Base-by-base conservation (phyloP, 1,140 invertebrate genomes). In the Theocolax elegans region DNA sequence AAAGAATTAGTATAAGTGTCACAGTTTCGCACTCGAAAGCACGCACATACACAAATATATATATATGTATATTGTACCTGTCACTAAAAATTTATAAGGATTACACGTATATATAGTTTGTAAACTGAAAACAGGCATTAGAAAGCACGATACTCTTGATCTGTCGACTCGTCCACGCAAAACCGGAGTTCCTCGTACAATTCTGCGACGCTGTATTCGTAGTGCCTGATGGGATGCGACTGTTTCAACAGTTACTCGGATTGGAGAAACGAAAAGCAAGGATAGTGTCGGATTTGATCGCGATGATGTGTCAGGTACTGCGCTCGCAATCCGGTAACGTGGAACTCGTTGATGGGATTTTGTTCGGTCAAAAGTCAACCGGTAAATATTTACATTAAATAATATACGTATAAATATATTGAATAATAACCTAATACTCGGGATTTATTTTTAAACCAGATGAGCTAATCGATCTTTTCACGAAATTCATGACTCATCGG, bases 171-270 rank as follows among this genome's bases (percentile, higher is more conserved):
- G 89, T 93, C 60, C 89, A 94, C 75, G 81, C 88, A 13, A 88
- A 91, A 31, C 87, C 91, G 25, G 87, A 90, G 62, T 94, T 93
- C 79, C 87, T 94, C 0, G 87, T 87, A 1, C 93, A 95, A 75
- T 91, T 94, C 77, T 94, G 92, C 77, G 91, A 94, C 69, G 89
- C 92, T 1, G 85, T 94, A 27, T 88, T 88, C n/a, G 88, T 92
- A 35, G 84, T 93, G 23, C 53, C 60, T 0, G 88, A 89, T 59
- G 89, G 87, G 77, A 77, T 76, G 1, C 23, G 31, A 1, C 63
- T 80, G 19, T 74, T 89, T 4, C 82, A 83, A 15, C 80, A 86
- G 49, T 73, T 88, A 35, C 75, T 88, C 49, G 77, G 74, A 65
- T 81, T 89, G 72, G 89, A 93, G 83, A 89, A 87, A 76, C 89